A percentile compares a stretch with the other conserved stretches of the same genome.
phyloP scores from a whole-genome alignment of 2,113 vertebrate species.

The Sterrhoptilus dennistouni region DNA sequence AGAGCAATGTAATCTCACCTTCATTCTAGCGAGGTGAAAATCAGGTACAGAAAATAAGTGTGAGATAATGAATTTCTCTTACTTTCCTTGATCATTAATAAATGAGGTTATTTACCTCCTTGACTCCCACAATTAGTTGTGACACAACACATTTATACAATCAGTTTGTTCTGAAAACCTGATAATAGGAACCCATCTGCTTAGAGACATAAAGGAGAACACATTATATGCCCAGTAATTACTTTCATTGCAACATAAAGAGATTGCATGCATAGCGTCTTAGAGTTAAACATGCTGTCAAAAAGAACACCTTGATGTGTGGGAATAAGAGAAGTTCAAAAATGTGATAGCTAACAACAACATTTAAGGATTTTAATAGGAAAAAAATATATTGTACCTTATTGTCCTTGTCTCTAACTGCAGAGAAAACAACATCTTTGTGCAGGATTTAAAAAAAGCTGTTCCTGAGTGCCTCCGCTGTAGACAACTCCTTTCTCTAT shows the following conservation, averaged over 20 bases:
- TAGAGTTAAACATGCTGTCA: conserved; percentile 36
- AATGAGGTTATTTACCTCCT: conserved; percentile 58
- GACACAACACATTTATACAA: conserved; percentile 58
- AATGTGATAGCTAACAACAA: not conserved
- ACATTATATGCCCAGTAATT: conserved; percentile 55
- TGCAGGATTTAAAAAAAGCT: not conserved
- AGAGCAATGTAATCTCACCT: not conserved
- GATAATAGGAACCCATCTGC: conserved; percentile 61
- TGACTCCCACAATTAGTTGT: conserved; percentile 56
- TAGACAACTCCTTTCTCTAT: not conserved
- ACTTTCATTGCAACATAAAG: conserved; percentile 42
- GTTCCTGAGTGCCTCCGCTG: not conserved
- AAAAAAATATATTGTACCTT: not conserved
- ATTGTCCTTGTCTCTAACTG: not conserved
- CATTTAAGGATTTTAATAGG: not conserved
- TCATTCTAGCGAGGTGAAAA: not conserved
- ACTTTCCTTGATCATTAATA: conserved; percentile 57
- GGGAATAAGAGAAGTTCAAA: not conserved
- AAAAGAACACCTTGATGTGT: not conserved
- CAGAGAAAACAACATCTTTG: not conserved
- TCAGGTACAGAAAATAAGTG: not conserved
- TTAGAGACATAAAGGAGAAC: conserved; percentile 57
- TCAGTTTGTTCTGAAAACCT: conserved; percentile 55
- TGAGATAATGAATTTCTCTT: conserved; percentile 54
- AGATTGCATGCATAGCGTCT: conserved; percentile 24